These are phyloP conservation scores for Cricetomys ansorgei DNA, from an alignment of 2,113 vertebrate genomes.

Conservation along the genomic window DNA sequence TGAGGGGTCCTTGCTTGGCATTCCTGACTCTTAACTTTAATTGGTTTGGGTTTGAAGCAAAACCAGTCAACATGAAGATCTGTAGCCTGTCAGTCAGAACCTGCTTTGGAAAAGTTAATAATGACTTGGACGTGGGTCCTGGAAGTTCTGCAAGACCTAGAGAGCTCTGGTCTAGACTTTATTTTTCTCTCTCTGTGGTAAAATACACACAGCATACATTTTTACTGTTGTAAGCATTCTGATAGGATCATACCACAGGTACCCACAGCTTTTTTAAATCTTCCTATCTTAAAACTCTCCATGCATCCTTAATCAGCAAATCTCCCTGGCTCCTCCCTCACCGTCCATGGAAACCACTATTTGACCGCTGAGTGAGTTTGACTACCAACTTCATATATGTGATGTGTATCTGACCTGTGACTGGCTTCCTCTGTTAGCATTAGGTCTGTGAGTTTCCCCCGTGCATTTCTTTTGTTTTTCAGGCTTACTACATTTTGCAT, in stretches of 20 bases:
- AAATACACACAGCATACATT: background rate
- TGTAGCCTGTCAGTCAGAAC: background rate
- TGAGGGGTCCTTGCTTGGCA: background rate
- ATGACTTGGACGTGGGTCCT: background rate
- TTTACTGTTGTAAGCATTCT: background rate
- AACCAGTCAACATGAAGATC: slow-evolving; percentile 22
- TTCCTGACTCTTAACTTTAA: slow-evolving; percentile 47
- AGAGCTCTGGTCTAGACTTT: background rate
- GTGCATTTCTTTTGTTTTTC: background rate
- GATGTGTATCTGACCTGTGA: too few species aligned
- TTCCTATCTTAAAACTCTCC: background rate
- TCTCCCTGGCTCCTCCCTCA: background rate
- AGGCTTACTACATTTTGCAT: background rate
- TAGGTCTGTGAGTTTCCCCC: background rate
- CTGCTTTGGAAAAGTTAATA: background rate
- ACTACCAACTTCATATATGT: background rate
- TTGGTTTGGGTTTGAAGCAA: slow-evolving; percentile 37
- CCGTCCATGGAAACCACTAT: background rate
- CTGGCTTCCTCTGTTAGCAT: background rate
- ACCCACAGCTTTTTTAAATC: background rate
- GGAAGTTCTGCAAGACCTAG: background rate
- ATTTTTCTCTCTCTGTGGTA: background rate
- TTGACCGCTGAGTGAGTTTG: background rate
- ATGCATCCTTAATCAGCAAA: background rate
- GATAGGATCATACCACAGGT: fast-evolving